Conservation (phyloP, 2,888 invertebrate genomes). For the Pegoplata infirma region DNA sequence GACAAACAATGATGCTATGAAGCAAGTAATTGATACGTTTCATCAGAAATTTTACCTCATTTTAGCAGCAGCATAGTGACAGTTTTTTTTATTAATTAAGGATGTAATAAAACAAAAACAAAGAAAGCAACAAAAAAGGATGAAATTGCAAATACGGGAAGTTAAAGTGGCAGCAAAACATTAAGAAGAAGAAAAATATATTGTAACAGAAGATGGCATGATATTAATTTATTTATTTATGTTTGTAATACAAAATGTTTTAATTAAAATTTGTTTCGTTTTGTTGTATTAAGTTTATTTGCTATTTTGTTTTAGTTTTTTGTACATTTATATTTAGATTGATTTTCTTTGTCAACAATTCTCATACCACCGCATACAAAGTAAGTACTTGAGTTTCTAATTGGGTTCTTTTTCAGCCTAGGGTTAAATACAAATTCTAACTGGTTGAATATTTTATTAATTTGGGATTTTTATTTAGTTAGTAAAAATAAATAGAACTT, state of each 20-base stretch:
- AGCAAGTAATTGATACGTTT: conserved; percentile 46
- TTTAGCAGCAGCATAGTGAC: conserved; percentile 27
- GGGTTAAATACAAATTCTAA: not conserved
- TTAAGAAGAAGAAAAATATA: no score
- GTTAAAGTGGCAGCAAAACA: not conserved
- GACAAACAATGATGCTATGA: conserved; percentile 32
- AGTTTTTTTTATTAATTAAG: conserved; percentile 39
- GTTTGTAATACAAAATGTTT: not conserved
- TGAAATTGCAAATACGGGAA: conserved; percentile 1
- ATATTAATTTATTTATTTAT: not conserved
- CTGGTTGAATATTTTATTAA: no score
- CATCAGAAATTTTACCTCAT: conserved; percentile 41
- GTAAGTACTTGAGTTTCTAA: not conserved
- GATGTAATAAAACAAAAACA: conserved; percentile 21
- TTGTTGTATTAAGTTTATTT: not conserved
- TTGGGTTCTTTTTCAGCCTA: not conserved
- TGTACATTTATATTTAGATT: not conserved
- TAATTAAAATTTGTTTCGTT: not conserved
- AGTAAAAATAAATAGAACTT: no score
- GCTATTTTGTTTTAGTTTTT: not conserved
- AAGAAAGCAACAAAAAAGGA: not conserved
- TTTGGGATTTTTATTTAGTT: no score
- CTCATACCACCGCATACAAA: no score
- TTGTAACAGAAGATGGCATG: not conserved
- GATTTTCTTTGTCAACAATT: not conserved